phyloP scores from a whole-genome alignment of 2,797 vertebrate species.

The Peromyscus attwateri region DNA sequence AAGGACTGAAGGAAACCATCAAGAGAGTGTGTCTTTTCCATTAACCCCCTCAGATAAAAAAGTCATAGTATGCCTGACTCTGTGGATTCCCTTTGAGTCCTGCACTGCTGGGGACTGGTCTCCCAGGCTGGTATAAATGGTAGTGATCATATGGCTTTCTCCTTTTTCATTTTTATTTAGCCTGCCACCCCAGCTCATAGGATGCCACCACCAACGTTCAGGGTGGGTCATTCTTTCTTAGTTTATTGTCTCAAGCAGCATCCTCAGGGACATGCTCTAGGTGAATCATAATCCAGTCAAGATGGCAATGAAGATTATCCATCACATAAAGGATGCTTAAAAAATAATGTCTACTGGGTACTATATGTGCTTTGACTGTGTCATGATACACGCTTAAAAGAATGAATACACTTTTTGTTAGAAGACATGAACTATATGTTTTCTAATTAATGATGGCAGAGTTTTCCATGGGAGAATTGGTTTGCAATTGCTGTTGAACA shows the following conservation, averaged over 20 bases:
- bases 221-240: not conserved
- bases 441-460: not conserved
- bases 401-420: constrained; percentile 19
- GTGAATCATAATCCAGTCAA: not conserved
- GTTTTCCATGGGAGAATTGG: constrained; percentile 27
- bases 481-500: constrained; percentile 46
- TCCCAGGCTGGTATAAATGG: too few relatives aligned
- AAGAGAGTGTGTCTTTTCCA: too few relatives aligned
- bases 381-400: constrained; percentile 9
- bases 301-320: not conserved
- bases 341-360: not conserved
- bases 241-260: not conserved
- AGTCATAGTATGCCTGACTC: too few relatives aligned
- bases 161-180: not conserved
- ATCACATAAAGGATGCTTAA: not conserved
- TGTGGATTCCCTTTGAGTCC: too few relatives aligned
- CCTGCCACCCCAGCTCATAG: not conserved
- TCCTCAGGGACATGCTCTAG: not conserved
- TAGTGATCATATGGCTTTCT: not conserved
- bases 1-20: too few relatives aligned
- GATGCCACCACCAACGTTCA: not conserved
- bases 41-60: too few relatives aligned
- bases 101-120: too few relatives aligned
- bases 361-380: not conserved
- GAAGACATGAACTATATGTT: not conserved